A percentile compares a stretch with the other conserved stretches of the same genome.
Conservation (phyloP, 2,888 invertebrate species). For the Seira musarum region DNA sequence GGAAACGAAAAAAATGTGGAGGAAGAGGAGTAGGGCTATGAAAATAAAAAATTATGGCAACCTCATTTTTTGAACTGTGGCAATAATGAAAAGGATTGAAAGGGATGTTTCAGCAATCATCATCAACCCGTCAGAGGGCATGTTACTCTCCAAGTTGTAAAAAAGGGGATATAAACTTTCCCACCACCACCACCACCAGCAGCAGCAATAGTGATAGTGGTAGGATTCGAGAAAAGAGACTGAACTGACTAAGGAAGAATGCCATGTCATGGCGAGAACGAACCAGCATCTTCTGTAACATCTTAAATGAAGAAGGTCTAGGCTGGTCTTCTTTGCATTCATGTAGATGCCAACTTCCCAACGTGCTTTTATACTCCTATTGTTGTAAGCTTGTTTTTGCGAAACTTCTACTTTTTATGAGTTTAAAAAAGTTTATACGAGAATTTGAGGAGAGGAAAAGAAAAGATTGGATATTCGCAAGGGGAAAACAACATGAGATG, state of each 20-base stretch:
- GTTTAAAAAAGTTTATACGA: slow-evolving; percentile 9
- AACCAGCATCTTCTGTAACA: background rate
- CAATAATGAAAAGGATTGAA: slow-evolving; percentile 63
- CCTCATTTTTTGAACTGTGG: slow-evolving; percentile 61
- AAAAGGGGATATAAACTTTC: slow-evolving; percentile 35
- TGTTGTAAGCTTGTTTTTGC: background rate
- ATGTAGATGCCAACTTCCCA: background rate
- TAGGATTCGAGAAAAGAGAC: too few species aligned
- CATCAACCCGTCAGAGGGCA: slow-evolving; percentile 63
- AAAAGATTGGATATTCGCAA: background rate
- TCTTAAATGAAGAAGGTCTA: background rate
- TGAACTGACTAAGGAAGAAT: too few species aligned
- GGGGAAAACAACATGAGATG: slow-evolving; percentile 12
- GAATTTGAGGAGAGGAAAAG: slow-evolving; percentile 6
- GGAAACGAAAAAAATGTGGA: slow-evolving; percentile 3
- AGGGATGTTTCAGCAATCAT: slow-evolving; percentile 62
- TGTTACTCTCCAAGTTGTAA: slow-evolving; percentile 49
- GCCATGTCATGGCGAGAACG: too few species aligned
- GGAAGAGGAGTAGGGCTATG: slow-evolving; percentile 44
- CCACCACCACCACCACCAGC: background rate
- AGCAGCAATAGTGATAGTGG: too few species aligned
- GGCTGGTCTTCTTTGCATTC: background rate
- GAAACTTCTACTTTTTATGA: background rate
- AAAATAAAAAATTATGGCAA: slow-evolving; percentile 61
- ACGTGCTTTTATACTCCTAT: background rate